Percentiles rank a stretch among this genome's conserved stretches.
Conservation (phyloP, 2,888 invertebrate species). For the Nymphalis urticae region DNA sequence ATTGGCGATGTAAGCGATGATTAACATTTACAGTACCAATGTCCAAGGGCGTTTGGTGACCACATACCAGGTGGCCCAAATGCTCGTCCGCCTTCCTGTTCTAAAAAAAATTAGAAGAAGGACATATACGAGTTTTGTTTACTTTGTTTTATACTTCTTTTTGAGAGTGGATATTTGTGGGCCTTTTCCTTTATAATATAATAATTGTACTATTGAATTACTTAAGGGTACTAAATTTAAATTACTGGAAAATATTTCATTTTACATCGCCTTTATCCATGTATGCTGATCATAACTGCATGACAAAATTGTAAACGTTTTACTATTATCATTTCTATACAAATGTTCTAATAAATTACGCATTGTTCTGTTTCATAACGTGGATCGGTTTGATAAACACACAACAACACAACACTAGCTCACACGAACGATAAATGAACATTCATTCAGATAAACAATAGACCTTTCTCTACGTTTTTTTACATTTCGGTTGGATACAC, state of each 20-base stretch:
- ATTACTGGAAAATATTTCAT: not conserved
- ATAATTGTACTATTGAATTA: too few species aligned
- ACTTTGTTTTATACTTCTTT: too few species aligned
- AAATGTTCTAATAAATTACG: constrained; percentile 22
- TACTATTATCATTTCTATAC: constrained; percentile 14
- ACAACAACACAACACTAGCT: not conserved
- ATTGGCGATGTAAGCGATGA: too few species aligned
- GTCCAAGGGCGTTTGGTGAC: too few species aligned
- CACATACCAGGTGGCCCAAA: too few species aligned
- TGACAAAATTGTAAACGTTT: constrained; percentile 7
- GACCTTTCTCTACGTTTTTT: constrained; percentile 1
- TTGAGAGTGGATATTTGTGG: too few species aligned
- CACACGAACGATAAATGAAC: not conserved
- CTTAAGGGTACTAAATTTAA: not conserved
- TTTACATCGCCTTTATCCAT: not conserved
- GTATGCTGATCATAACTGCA: not conserved
- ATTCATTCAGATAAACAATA: constrained; percentile 16
- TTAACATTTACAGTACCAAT: too few species aligned
- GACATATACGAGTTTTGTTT: too few species aligned
- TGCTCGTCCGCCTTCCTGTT: too few species aligned
- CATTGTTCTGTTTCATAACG: constrained; percentile 17
- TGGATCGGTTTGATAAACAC: constrained; percentile 15
- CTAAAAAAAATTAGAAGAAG: too few species aligned
- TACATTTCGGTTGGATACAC: constrained; percentile 8
- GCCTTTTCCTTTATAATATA: too few species aligned